Evolutionary conservation across 2,888 invertebrate species (phyloP), one percentile per base, ranked within the genome.

Genomic region (Gymnocheta viridis): DNA sequence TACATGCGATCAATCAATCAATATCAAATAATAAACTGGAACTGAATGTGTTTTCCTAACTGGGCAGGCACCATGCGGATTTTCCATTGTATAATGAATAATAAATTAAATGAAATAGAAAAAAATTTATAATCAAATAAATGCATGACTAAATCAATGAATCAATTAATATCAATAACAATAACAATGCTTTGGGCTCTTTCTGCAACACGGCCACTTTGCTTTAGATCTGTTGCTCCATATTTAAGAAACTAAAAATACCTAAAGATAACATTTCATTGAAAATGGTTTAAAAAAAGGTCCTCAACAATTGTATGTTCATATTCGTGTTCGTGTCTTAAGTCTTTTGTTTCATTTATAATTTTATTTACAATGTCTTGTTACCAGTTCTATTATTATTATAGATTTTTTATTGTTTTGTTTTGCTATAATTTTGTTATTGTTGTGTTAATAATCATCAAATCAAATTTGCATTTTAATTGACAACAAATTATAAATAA

Each of bases 401-500:
- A 27, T 17, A 17, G 10, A 17, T 17, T 17, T 32, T 7, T 56
- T 41, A 9, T 27, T 60, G 19, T 24, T 32, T 56, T 69, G n/a
- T 14, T 47, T 27, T n/a, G n/a, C n/a, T n/a, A n/a, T 19, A 60
- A 22, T 62, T 51, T 17, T 49, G 19, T 60, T 62, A 60, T 74
- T 69, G 47, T 67, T 58, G 49, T 60, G 5, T 70, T 66, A 81
- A 81, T 78, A 84, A 81, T 78, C 73, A 84, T 56, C n/a, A n/a
- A n/a, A 81, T 81, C 64, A 78, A 81, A 84, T 84, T 84, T 84
- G 81, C 81, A 84, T 84, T 78, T 81, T 81, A 84, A 84, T 84
- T 84, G 81, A 78, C 81, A 84, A 81, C 84, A 84, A 84, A 84
- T 84, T 81, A 84, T 64, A 81, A 78, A 74, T 58, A 77, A 67